Evolutionary conservation across 2,113 vertebrate genomes (phyloP).

Genomic region (Hydrolagus affinis): DNA sequence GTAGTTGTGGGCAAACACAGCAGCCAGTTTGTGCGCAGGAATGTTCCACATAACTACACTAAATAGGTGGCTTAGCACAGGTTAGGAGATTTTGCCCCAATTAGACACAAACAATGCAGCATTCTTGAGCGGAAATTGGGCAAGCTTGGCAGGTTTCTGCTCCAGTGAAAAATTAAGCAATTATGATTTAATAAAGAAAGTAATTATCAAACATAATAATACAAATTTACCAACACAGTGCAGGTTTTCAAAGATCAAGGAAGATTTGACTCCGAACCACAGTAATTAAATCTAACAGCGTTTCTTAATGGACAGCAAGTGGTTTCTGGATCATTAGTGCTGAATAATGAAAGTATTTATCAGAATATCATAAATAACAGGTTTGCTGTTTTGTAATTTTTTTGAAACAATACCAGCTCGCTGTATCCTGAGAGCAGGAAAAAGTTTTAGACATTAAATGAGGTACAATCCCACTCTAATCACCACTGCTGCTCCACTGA

Average conservation of each 20-base stretch:
- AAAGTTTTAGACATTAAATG: neutral
- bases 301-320: neutral
- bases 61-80: too few species aligned
- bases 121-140: too few species aligned
- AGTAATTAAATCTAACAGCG: constrained; percentile 18
- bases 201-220: constrained; percentile 27
- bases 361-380: neutral
- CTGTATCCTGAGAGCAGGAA: neutral
- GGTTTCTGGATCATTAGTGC: constrained; percentile 17
- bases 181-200: constrained; percentile 27
- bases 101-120: neutral
- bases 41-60: too few species aligned
- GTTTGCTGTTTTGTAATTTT: neutral
- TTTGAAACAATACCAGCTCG: neutral
- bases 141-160: neutral
- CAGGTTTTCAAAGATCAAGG: constrained; percentile 2
- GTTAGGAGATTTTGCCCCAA: too few species aligned
- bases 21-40: too few species aligned
- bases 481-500: neutral
- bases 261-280: constrained; percentile 12
- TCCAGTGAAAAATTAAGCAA: constrained; percentile 25
- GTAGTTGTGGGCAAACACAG: too few species aligned
- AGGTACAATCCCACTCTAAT: neutral
- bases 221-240: constrained; percentile 14
- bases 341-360: constrained; percentile 22